phyloP scores from a whole-genome alignment of 2,797 vertebrate genomes.

The Pseudocheirus occidentalis region DNA sequence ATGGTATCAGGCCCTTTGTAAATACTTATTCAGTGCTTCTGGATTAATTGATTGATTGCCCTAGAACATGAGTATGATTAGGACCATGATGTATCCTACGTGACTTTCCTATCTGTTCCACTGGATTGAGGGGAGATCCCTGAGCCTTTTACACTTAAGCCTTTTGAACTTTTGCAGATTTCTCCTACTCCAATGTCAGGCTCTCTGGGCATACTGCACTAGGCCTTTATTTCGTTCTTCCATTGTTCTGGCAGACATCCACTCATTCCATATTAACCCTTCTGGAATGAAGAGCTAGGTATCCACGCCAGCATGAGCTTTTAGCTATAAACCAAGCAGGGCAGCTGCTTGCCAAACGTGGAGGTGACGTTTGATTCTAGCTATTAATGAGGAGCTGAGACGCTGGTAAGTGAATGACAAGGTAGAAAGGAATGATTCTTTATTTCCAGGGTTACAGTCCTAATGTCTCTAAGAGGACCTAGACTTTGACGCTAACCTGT shows the following conservation, averaged over 20 bases:
- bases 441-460: conserved; percentile 47
- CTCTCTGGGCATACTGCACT: neutral
- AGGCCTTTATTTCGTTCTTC: conserved; percentile 41
- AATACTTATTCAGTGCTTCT: neutral
- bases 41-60: neutral
- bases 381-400: conserved; percentile 73
- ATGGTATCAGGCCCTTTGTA: neutral
- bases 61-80: neutral
- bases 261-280: conserved; percentile 84
- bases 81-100: neutral
- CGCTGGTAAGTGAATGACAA: conserved; percentile 65
- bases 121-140: neutral
- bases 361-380: conserved; percentile 73
- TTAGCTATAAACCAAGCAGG: conserved; percentile 90
- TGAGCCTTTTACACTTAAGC: neutral
- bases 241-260: conserved; percentile 66
- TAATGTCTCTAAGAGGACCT: conserved; percentile 28
- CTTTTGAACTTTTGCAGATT: neutral
- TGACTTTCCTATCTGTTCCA: neutral
- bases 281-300: conserved; percentile 85
- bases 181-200: neutral
- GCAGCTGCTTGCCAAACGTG: conserved; percentile 82
- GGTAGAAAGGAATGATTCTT: conserved; percentile 65
- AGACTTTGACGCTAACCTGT: conserved; percentile 10
- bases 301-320: conserved; percentile 83